Evolutionary conservation across 2,113 vertebrate species (phyloP), one percentile per base, ranked within the genome.

Genomic region (Brachypteracias leptosomus): DNA sequence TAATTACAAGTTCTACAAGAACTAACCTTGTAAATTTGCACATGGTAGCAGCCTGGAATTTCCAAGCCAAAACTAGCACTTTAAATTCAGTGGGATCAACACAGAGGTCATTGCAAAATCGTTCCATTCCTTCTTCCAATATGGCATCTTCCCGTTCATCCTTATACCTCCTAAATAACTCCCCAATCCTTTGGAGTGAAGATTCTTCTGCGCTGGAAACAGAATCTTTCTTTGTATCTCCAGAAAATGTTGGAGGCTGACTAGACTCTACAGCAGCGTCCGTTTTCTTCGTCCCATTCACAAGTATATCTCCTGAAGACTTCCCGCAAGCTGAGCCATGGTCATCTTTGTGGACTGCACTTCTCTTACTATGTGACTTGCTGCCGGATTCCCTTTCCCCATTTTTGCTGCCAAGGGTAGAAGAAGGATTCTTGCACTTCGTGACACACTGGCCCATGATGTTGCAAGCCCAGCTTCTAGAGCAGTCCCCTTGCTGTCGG

Each of bases 371-470:
- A 16, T 99, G 99, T 10, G 99, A 98, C 95, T 99, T 99, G 97
- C 98, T 97, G 87, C 99, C 90, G 4, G 98, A 94, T 58, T 99
- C 99, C 94, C 99, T 98, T 71, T 99, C 99, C 96, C 99, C 99
- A 95, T 99, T 99, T 97, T 99, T 99, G 94, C 99, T 99, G 97
- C 99, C 99, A 26, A 99, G 98, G 47, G 99, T 99, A 76, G 99
- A 99, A 68, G 99, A 99, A 61, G 99, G 99, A 95, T 99, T 99
- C 97, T 99, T 99, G 97, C 99, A 99, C 98, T 99, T 99, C 36
- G 99, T 99, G 98, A 99, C 99, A 80, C 99, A 99, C 99, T 99
- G 99, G 98, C 99, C 99, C 99, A 99, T 99, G 98, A 97, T 98
- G 97, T 70, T 97, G 96, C 52, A 77, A 95, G 94, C 97, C 98